Evolutionary conservation across 2,113 vertebrate genomes (phyloP).

Genomic region (Neodon shergylaensis): DNA sequence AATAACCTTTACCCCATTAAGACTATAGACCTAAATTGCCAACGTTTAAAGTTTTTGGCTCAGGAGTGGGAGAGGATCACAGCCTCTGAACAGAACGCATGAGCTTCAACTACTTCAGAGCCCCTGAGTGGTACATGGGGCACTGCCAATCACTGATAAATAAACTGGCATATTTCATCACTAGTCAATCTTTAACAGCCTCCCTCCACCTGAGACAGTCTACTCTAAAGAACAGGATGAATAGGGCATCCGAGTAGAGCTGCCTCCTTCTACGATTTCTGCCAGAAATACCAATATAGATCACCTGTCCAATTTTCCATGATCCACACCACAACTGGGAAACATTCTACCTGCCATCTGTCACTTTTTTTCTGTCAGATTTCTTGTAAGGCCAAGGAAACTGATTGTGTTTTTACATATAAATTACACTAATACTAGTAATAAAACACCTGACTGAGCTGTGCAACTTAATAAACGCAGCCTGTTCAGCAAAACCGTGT

Average conservation of each 20-base stretch:
- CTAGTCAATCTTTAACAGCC: not conserved
- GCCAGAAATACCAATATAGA: constrained; percentile 65
- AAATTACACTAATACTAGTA: constrained; percentile 65
- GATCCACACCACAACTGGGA: constrained; percentile 72
- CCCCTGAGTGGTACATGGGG: not conserved
- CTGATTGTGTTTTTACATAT: constrained; percentile 76
- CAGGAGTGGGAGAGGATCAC: not conserved
- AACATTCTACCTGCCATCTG: constrained; percentile 70
- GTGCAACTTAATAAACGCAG: constrained; percentile 52
- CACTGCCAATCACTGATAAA: not conserved
- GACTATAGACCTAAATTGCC: not conserved
- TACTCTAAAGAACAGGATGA: constrained; percentile 51
- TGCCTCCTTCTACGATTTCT: constrained; percentile 55
- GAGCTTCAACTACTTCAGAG: not conserved
- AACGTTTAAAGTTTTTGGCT: not conserved
- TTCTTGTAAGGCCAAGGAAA: constrained; percentile 70
- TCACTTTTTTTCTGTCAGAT: constrained; percentile 63
- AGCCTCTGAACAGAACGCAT: not conserved
- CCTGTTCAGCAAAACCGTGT: constrained; percentile 3
- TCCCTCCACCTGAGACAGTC: constrained; percentile 25
- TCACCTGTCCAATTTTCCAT: constrained; percentile 74
- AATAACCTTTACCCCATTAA: not conserved
- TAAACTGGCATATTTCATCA: not conserved
- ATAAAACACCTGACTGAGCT: constrained; percentile 76
- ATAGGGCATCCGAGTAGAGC: constrained; percentile 22